Conservation (phyloP, 2,888 invertebrate genomes). For the Macropis europaea region DNA sequence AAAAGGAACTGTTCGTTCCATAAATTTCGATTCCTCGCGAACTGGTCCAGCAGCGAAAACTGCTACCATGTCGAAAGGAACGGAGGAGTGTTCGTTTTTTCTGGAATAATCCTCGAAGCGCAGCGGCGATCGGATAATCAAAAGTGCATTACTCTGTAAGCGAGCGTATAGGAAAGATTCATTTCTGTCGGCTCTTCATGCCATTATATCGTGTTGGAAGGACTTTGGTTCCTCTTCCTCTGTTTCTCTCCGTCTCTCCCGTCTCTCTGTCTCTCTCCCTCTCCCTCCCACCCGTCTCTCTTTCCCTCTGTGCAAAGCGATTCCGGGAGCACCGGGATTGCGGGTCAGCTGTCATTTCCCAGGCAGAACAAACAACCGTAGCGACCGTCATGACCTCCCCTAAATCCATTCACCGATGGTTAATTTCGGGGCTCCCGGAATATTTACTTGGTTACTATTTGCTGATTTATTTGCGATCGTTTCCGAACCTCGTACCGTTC, state of each 20-base stretch:
- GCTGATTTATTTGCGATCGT: conserved; percentile 62
- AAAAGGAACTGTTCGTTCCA: too few relatives aligned
- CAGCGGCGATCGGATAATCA: conserved; percentile 40
- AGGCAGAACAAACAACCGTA: conserved; percentile 67
- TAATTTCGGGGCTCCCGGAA: conserved; percentile 57
- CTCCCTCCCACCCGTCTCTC: neutral
- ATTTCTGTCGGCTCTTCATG: conserved; percentile 41
- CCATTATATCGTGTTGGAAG: conserved; percentile 40
- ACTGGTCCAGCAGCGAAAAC: too few relatives aligned
- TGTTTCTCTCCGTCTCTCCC: neutral
- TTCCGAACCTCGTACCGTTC: conserved; percentile 1
- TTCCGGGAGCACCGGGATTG: conserved; percentile 63
- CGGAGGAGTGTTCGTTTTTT: neutral
- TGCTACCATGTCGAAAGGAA: neutral
- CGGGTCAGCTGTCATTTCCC: conserved; percentile 70
- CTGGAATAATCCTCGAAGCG: conserved; percentile 10
- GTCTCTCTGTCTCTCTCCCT: neutral
- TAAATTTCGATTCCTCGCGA: too few relatives aligned
- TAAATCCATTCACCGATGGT: conserved; percentile 60
- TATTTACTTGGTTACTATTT: conserved; percentile 62
- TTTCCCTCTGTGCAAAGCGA: conserved; percentile 39
- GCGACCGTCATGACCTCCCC: conserved; percentile 64
- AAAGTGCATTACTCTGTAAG: conserved; percentile 54
- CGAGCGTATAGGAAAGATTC: conserved; percentile 45
- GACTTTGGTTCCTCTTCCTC: neutral